phyloP scores from a whole-genome alignment of 2,888 invertebrate genomes.

The Pristionchus japonicus region DNA sequence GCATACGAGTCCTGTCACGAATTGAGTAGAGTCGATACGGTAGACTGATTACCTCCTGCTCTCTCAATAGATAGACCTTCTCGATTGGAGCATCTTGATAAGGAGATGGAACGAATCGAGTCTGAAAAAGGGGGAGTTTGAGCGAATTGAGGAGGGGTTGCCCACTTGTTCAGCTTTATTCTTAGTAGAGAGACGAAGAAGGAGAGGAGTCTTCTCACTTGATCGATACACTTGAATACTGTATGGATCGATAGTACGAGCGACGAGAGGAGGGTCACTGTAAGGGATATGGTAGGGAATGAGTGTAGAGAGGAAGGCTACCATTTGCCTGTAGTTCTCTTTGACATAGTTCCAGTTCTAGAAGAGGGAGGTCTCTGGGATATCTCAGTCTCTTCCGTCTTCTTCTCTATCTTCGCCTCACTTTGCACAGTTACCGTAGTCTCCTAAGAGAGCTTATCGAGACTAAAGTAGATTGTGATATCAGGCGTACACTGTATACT shows the following conservation, averaged over 20 bases:
- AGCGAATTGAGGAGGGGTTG: no score
- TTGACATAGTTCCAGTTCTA: not conserved
- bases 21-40: not conserved
- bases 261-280: not conserved
- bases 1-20: not conserved
- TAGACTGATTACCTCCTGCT: not conserved
- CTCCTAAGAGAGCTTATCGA: not conserved
- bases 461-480: no score
- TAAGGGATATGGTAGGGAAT: not conserved
- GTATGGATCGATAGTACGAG: not conserved
- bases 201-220: slow-evolving; percentile 12
- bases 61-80: not conserved
- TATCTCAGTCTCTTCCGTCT: not conserved
- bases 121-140: not conserved
- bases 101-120: not conserved
- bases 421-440: not conserved
- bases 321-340: not conserved
- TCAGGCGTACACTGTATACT: not conserved
- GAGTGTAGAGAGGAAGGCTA: not conserved
- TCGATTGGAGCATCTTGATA: slow-evolving; percentile 14
- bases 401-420: not conserved
- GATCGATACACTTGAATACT: not conserved
- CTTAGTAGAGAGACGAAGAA: not conserved
- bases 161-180: slow-evolving; percentile 12
- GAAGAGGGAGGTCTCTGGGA: not conserved